Base-by-base conservation (phyloP, 1,140 invertebrate species). In the Aphelinus atriplicis region DNA sequence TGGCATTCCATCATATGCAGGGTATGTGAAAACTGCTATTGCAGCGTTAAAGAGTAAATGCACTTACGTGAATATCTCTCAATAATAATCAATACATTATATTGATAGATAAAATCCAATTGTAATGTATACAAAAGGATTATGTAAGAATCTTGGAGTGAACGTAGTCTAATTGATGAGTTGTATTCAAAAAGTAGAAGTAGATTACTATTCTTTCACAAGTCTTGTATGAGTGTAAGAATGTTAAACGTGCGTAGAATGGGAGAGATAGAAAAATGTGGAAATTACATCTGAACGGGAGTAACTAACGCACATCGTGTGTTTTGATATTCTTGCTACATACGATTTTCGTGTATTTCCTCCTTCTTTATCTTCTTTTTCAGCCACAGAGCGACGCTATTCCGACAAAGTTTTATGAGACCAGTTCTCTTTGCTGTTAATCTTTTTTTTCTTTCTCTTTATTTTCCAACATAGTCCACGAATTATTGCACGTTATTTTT, bases 201-300 rank as follows among this genome's bases (percentile, higher is more conserved):
- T 26, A 26, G 26, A 26, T 26, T 26, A 26, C 26, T 26, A 26
- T 26, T 26, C 26, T 26, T 26, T 67, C 51, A 68, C 58, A 68
- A 57, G 66, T 68, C 46, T 53, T 56, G 51, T 4, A 10, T 46
- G 58, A 53, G 66, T 58, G 55, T 58, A 68, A 68, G 58, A 68
- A 68, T 68, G 66, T 56, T 53, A 46, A 10, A 5, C 56, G 10
- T 3, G 0, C 9, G 7, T 50, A 7, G n/a, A 48, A 7, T 7
- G 63, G 7, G 63, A 42, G 63, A 50, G 50, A 66, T 45, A 50
- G 51, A 56, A 66, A 66, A 66, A 66, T 66, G 56, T 45, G 66
- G 46, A 68, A 68, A 68, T 68, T 68, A 68, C 66, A 58, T 68
- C 58, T 68, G 50, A 68, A 58, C 42, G 66, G 55, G 55, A 45